These are phyloP conservation scores for Hybognathus amarus DNA, from an alignment of 2,797 vertebrate species.

Conservation along the genomic window DNA sequence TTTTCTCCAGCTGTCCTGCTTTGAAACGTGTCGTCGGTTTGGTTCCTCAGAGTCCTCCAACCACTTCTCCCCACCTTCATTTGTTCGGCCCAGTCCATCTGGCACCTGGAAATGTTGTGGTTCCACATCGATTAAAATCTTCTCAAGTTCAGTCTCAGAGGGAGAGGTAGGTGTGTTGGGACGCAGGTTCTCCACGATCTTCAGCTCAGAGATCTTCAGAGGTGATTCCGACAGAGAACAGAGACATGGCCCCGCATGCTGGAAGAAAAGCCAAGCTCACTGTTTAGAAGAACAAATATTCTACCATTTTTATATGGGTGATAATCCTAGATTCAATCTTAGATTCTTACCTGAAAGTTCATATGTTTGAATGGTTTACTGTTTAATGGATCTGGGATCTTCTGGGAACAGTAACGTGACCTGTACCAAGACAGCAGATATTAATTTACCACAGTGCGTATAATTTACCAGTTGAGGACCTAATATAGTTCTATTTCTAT, in stretches of 20 bases:
- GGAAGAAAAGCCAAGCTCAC: background rate
- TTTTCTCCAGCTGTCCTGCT: constrained; percentile 15
- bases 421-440: background rate
- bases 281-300: background rate
- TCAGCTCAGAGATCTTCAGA: constrained; percentile 69
- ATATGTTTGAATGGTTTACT: constrained; percentile 71
- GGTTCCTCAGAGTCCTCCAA: constrained; percentile 15
- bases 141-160: constrained; percentile 5
- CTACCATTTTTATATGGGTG: background rate
- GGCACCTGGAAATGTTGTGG: background rate
- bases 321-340: background rate
- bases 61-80: constrained; percentile 9
- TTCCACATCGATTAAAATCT: background rate
- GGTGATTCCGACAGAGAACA: constrained; percentile 47
- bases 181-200: constrained; percentile 66
- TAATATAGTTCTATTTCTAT: too few relatives aligned
- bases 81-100: background rate
- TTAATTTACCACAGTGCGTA: constrained; percentile 6
- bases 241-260: constrained; percentile 39
- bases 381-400: constrained; percentile 78
- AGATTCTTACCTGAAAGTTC: constrained; percentile 69
- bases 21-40: background rate
- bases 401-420: constrained; percentile 36
- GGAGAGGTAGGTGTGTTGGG: background rate
- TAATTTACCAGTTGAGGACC: too few relatives aligned